Percentiles rank a stretch among this genome's conserved stretches.
These are phyloP conservation scores for Hydropsyche betteni DNA, from an alignment of 2,888 invertebrate genomes.

Conservation along the genomic window DNA sequence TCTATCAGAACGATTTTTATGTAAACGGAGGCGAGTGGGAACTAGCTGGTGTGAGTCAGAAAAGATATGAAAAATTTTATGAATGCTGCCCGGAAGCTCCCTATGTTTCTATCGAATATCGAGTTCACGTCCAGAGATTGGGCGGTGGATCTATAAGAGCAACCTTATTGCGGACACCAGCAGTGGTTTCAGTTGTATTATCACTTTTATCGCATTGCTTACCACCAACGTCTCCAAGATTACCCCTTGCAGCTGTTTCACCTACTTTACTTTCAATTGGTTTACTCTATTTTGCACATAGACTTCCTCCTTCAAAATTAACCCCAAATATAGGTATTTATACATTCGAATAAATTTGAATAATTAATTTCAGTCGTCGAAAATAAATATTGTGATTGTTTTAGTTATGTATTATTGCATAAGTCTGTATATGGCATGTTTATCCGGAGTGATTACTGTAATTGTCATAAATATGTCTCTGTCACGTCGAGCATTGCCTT, in stretches of 20 bases:
- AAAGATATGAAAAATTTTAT: constrained; percentile 58
- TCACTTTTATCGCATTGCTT: constrained; percentile 53
- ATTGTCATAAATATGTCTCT: constrained; percentile 65
- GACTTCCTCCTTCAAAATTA: constrained; percentile 43
- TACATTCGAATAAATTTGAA: neutral
- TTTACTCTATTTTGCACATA: constrained; percentile 52
- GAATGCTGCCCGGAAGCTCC: constrained; percentile 65
- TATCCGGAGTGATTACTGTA: constrained; percentile 66
- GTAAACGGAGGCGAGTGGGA: constrained; percentile 49
- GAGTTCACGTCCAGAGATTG: constrained; percentile 48
- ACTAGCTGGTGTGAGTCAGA: constrained; percentile 48
- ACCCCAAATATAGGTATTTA: constrained; percentile 47
- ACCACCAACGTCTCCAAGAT: constrained; percentile 55
- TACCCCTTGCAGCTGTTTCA: constrained; percentile 53
- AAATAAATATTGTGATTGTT: constrained; percentile 52
- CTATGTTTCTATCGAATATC: constrained; percentile 52
- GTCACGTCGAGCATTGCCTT: constrained; percentile 61
- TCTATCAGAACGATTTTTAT: constrained; percentile 40
- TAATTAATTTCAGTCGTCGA: neutral
- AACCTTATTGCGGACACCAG: constrained; percentile 57
- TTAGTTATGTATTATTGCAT: constrained; percentile 68
- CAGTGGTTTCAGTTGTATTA: constrained; percentile 57
- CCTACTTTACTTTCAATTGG: constrained; percentile 57
- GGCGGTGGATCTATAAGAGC: constrained; percentile 50
- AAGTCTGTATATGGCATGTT: constrained; percentile 62